These are phyloP conservation scores for Apodemus agrarius DNA, from an alignment of 2,797 vertebrate species.

Conservation along the genomic window DNA sequence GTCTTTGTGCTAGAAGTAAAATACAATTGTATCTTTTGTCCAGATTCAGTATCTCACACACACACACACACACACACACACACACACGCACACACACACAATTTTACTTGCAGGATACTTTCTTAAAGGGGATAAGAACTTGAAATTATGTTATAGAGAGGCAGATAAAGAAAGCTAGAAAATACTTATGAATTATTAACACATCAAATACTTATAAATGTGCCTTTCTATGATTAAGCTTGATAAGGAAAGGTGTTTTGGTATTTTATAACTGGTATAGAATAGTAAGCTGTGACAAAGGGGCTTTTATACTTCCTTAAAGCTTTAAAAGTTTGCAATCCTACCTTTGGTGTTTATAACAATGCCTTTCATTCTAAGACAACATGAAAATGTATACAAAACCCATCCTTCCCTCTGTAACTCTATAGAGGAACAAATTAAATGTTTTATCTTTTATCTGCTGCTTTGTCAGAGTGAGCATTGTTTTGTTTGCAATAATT, in stretches of 20 bases:
- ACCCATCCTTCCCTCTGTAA: not conserved
- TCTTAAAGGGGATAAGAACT: conserved; percentile 32
- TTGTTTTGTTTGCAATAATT: conserved; percentile 2
- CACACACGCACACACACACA: conserved; percentile 54
- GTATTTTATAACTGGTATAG: conserved; percentile 16
- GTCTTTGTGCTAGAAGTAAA: conserved; percentile 86
- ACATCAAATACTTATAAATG: conserved; percentile 35
- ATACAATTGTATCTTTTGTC: conserved; percentile 88
- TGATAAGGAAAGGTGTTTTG: conserved; percentile 15
- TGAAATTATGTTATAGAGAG: conserved; percentile 22
- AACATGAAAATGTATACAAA: conserved; percentile 50
- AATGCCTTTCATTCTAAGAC: conserved; percentile 28
- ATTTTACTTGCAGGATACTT: conserved; percentile 67
- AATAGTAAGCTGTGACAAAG: not conserved
- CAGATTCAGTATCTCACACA: conserved; percentile 72
- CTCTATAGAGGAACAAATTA: not conserved
- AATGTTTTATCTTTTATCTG: conserved; percentile 17
- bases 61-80: conserved; percentile 49
- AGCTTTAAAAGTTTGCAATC: conserved; percentile 31
- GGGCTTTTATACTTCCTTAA: conserved; percentile 43
- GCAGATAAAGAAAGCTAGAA: conserved; percentile 29
- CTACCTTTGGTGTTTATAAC: conserved; percentile 53
- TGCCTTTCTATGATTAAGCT: conserved; percentile 25
- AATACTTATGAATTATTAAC: conserved; percentile 37
- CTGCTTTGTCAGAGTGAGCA: not conserved